Evolutionary conservation across 2,113 vertebrate species (phyloP).

Genomic region (Siniperca knerii): DNA sequence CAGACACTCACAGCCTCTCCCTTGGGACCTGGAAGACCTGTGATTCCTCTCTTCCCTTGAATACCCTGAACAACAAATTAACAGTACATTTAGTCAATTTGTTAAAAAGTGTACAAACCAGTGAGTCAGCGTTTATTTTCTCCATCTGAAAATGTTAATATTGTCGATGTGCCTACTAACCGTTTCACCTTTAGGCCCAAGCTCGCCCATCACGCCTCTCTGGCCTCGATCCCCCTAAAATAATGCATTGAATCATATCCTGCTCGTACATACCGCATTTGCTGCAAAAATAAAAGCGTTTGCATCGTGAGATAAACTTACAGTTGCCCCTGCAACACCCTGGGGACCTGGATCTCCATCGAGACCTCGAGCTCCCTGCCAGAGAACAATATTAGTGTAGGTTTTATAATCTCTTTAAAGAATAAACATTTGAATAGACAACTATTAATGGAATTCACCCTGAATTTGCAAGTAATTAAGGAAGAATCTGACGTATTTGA

Average conservation of each 20-base stretch:
- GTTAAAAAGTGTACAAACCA: not conserved
- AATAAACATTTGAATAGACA: not conserved
- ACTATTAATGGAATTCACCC: not conserved
- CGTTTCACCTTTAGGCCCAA: slow-evolving; percentile 90
- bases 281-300: slow-evolving; percentile 8
- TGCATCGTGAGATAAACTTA: slow-evolving; percentile 80
- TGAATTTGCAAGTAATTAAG: not conserved
- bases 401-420: slow-evolving; percentile 7
- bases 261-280: not conserved
- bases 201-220: slow-evolving; percentile 90
- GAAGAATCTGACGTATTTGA: not conserved
- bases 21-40: slow-evolving; percentile 94
- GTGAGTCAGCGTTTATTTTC: not conserved
- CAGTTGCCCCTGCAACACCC: slow-evolving; percentile 90
- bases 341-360: slow-evolving; percentile 93
- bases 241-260: not conserved
- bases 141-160: slow-evolving; percentile 1
- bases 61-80: slow-evolving; percentile 84
- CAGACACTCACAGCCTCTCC: slow-evolving; percentile 90
- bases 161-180: slow-evolving; percentile 79
- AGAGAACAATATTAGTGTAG: slow-evolving; percentile 28
- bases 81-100: not conserved
- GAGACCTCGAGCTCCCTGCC: slow-evolving; percentile 90
- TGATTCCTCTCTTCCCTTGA: slow-evolving; percentile 92
- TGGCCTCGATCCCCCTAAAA: slow-evolving; percentile 93